These are phyloP conservation scores for Orestias chungarensis DNA, from an alignment of 2,797 vertebrate species.

Conservation along the genomic window DNA sequence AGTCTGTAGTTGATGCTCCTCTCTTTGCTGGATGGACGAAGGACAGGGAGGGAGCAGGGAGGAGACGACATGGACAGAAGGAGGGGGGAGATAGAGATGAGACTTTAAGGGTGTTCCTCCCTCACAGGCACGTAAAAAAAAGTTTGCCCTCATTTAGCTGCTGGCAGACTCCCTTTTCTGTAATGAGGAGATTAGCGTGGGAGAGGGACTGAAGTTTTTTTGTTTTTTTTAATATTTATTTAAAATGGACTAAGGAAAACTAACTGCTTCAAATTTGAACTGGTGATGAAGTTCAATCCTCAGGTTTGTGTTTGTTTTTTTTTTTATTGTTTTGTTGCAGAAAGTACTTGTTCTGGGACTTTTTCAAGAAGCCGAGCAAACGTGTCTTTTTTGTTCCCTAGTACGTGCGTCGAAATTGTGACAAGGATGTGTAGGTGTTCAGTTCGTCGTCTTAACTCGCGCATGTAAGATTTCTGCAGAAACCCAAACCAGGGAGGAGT, in stretches of 20 bases:
- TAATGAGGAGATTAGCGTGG: constrained; percentile 53
- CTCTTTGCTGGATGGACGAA: constrained; percentile 15
- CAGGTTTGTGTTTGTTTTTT: too few relatives aligned
- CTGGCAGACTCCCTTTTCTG: constrained; percentile 27
- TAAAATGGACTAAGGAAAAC: constrained; percentile 16
- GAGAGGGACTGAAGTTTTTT: constrained; percentile 37
- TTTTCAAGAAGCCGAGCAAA: constrained; percentile 6
- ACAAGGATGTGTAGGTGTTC: constrained; percentile 54
- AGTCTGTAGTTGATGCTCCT: constrained; percentile 41
- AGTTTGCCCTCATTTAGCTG: constrained; percentile 56
- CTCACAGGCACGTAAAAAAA: constrained; percentile 17
- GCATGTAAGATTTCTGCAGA: constrained; percentile 15
- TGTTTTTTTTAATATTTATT: too few relatives aligned
- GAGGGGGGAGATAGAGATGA: constrained; percentile 15
- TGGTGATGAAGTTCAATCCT: constrained; percentile 6
- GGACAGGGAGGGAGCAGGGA: constrained; percentile 44
- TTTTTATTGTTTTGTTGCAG: background rate
- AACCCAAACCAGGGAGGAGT: constrained; percentile 23
- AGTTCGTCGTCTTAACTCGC: constrained; percentile 46
- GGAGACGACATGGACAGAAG: constrained; percentile 50
- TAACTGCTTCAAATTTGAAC: constrained; percentile 1
- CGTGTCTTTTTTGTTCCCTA: constrained; percentile 19
- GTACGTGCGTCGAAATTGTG: constrained; percentile 46
- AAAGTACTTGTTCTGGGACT: constrained; percentile 8
- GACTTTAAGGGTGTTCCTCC: constrained; percentile 50